Percentiles rank a stretch among this genome's conserved stretches.
Evolutionary conservation across 64 coral and sea anemone species (phyloP).

Genomic region (Cladopsammia gracilis): DNA sequence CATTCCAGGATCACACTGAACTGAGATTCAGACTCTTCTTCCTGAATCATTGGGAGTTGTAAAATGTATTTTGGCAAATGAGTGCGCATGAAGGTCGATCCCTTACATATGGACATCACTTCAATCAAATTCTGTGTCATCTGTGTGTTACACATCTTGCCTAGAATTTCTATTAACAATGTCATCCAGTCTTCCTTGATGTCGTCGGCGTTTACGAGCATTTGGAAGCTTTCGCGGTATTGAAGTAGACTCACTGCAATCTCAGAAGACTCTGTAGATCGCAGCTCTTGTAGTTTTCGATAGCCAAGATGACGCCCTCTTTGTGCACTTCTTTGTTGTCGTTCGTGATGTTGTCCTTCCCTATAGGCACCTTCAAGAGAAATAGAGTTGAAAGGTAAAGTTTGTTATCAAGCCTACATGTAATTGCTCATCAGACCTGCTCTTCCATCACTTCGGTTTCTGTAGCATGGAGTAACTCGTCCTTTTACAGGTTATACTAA

Average conservation of each 20-base stretch:
- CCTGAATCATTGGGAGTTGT: conserved; percentile 64
- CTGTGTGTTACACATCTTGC: conserved; percentile 67
- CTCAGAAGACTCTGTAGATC: conserved; percentile 38
- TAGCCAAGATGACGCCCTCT: conserved; percentile 78
- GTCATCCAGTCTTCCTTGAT: conserved; percentile 82
- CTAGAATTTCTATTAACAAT: conserved; percentile 47
- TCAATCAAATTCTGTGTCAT: conserved; percentile 77
- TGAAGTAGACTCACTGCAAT: conserved; percentile 57
- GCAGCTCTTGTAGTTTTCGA: conserved; percentile 40
- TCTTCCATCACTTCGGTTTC: too few species aligned
- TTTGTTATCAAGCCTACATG: too few species aligned
- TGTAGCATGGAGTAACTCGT: too few species aligned
- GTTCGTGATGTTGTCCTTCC: neutral
- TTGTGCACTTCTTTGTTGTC: neutral
- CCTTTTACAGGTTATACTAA: too few species aligned
- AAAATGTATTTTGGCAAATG: conserved; percentile 81
- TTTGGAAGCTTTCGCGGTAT: conserved; percentile 69
- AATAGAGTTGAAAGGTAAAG: neutral
- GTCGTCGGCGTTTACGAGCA: conserved; percentile 62
- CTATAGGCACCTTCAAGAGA: conserved; percentile 1
- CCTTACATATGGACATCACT: conserved; percentile 66
- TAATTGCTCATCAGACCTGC: too few species aligned
- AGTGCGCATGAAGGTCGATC: conserved; percentile 46
- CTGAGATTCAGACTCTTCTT: conserved; percentile 54
- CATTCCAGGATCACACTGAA: conserved; percentile 40